A percentile compares a stretch with the other conserved stretches of the same genome.
Conservation (phyloP, 1,140 invertebrate genomes). For the Ctenoplectra terminalis region DNA sequence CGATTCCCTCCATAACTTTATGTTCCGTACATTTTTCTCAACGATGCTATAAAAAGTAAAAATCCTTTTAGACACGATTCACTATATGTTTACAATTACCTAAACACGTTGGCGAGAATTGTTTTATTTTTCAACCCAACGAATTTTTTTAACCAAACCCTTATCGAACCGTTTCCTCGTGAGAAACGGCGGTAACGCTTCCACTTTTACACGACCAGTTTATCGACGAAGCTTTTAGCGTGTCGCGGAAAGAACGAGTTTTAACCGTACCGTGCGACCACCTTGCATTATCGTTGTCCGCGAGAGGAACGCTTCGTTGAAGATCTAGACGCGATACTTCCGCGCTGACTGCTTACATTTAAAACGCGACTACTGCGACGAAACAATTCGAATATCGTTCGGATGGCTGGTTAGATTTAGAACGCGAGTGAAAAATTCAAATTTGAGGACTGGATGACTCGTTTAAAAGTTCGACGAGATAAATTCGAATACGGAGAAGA, state of each 20-base stretch:
- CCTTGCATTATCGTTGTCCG: not conserved
- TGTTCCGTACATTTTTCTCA: no score
- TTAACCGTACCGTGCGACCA: not conserved
- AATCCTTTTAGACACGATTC: no score
- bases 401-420: not conserved
- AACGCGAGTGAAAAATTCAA: no score
- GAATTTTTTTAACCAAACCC: not conserved
- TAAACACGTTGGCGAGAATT: no score
- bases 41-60: no score
- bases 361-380: not conserved
- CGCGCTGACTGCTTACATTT: not conserved
- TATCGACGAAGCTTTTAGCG: conserved; percentile 12
- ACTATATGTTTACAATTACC: no score
- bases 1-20: not conserved
- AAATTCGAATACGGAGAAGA: no score
- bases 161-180: not conserved
- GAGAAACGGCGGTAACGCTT: not conserved
- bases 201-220: not conserved
- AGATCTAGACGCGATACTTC: not conserved
- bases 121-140: no score
- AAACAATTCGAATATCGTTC: no score
- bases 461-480: no score
- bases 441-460: no score
- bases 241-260: not conserved
- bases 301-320: not conserved